phyloP scores from a whole-genome alignment of 2,113 vertebrate species.

The Tachysurus fulvidraco region DNA sequence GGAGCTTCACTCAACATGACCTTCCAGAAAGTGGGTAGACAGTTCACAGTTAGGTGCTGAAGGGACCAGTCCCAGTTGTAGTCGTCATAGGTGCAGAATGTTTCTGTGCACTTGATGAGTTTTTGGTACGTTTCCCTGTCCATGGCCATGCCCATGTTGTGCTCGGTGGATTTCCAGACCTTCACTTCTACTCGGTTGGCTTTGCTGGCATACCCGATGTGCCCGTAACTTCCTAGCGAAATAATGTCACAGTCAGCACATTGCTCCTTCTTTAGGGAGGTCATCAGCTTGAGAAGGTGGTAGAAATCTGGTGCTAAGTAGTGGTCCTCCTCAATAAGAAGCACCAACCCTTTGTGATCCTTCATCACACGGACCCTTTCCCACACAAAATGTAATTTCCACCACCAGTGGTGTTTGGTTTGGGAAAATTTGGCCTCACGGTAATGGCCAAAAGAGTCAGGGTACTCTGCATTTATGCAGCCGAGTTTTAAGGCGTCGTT shows the following conservation, averaged over 20 bases:
- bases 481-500: slow-evolving; percentile 85
- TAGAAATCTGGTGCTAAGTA: slow-evolving; percentile 90
- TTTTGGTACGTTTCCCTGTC: slow-evolving; percentile 84
- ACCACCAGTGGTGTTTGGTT: slow-evolving; percentile 99
- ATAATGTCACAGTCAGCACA: slow-evolving; percentile 91
- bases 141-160: slow-evolving; percentile 98
- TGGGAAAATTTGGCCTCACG: slow-evolving; percentile 95
- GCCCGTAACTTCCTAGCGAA: slow-evolving; percentile 86
- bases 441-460: slow-evolving; percentile 96
- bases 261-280: slow-evolving; percentile 75
- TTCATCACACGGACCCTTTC: slow-evolving; percentile 83
- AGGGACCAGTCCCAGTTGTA: slow-evolving; percentile 99
- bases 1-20: slow-evolving; percentile 92
- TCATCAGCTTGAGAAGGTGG: slow-evolving; percentile 85
- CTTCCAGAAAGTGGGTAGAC: slow-evolving; percentile 94
- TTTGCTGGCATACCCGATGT: slow-evolving; percentile 80
- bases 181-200: slow-evolving; percentile 92
- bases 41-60: slow-evolving; percentile 89
- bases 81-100: slow-evolving; percentile 97
- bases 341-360: slow-evolving; percentile 80
- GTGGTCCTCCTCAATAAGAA: slow-evolving; percentile 96
- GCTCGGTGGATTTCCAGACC: slow-evolving; percentile 97
- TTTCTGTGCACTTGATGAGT: slow-evolving; percentile 88
- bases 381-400: slow-evolving; percentile 98
- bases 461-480: slow-evolving; percentile 95